Conservation (phyloP, 1,140 invertebrate species). For the Drosophila mojavensis region DNA sequence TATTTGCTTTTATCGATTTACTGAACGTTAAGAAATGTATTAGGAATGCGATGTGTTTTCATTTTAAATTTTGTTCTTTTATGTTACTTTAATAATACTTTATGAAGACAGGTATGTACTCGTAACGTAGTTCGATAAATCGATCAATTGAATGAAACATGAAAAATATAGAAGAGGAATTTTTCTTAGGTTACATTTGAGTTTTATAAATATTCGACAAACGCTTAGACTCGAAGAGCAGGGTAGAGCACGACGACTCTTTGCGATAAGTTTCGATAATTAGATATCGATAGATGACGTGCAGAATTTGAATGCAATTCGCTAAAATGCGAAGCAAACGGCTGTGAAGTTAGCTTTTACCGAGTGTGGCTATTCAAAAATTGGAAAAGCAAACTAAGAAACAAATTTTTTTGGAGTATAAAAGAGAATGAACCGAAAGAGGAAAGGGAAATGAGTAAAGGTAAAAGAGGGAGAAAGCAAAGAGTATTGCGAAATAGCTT, state of each 20-base stretch:
- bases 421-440: conserved; percentile 6
- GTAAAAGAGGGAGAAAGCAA: not conserved
- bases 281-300: conserved; percentile 24
- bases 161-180: too few relatives aligned
- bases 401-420: conserved; percentile 9
- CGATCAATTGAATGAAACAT: too few relatives aligned
- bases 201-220: too few relatives aligned
- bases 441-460: not conserved
- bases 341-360: conserved; percentile 76
- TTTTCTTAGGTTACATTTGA: too few relatives aligned
- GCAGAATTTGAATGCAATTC: conserved; percentile 57
- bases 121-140: conserved; percentile 19
- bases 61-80: too few relatives aligned
- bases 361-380: conserved; percentile 19
- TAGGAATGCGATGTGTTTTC: too few relatives aligned
- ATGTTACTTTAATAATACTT: too few relatives aligned
- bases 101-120: too few relatives aligned
- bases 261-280: too few relatives aligned
- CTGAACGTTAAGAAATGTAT: too few relatives aligned
- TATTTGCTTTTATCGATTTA: not conserved
- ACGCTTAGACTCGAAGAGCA: too few relatives aligned
- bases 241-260: too few relatives aligned
- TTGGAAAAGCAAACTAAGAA: conserved; percentile 26
- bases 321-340: conserved; percentile 66
- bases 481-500: conserved; percentile 3